Evolutionary conservation across 2,888 invertebrate species (phyloP).

Genomic region (Cremastinae sp.): DNA sequence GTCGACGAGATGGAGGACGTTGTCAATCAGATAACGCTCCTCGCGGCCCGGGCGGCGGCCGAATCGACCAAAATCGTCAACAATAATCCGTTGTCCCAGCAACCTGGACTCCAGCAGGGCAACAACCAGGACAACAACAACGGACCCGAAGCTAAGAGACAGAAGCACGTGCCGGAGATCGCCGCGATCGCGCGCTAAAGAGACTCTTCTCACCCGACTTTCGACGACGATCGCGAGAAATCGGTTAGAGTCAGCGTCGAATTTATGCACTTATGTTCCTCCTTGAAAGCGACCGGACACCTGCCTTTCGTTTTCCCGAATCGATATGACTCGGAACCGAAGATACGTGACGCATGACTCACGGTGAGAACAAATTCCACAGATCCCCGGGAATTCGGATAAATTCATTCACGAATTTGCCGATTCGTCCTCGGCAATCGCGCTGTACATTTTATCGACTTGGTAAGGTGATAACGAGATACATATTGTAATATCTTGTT

Average conservation of each 20-base stretch:
- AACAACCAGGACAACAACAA: slow-evolving; percentile 75
- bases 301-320: too few species aligned
- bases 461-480: slow-evolving; percentile 45
- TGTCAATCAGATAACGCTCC: slow-evolving; percentile 89
- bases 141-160: slow-evolving; percentile 74
- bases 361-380: not conserved
- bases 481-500: slow-evolving; percentile 25
- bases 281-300: not conserved
- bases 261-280: not conserved
- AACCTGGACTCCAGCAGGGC: slow-evolving; percentile 42
- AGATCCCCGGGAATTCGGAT: slow-evolving; percentile 45
- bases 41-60: slow-evolving; percentile 89
- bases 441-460: slow-evolving; percentile 51
- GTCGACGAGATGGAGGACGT: slow-evolving; percentile 92
- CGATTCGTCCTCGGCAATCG: slow-evolving; percentile 7
- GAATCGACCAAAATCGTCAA: slow-evolving; percentile 80
- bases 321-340: too few species aligned
- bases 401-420: slow-evolving; percentile 5
- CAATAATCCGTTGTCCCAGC: slow-evolving; percentile 32
- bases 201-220: not conserved
- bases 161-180: slow-evolving; percentile 75
- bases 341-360: too few species aligned
- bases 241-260: not conserved
- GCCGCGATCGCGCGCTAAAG: slow-evolving; percentile 73
- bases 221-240: slow-evolving; percentile 4